Evolutionary conservation across 2,113 vertebrate species (phyloP).

Genomic region (Eretmochelys imbricata): DNA sequence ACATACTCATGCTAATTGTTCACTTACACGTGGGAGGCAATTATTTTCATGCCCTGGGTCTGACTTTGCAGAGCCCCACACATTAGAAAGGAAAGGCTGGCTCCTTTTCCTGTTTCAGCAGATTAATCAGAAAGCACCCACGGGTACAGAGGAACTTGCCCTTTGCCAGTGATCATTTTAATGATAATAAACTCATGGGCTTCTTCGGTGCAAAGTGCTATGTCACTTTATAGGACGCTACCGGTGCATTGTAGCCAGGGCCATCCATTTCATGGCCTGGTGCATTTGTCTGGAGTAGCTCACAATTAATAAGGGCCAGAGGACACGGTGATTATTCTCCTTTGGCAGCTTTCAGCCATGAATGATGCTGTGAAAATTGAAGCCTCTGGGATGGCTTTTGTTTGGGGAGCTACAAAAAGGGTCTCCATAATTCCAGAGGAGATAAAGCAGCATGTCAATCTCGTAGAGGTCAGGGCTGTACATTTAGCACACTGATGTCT

Average conservation of each 20-base stretch:
- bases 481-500: not conserved
- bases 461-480: constrained; percentile 37
- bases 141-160: not conserved
- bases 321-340: constrained; percentile 33
- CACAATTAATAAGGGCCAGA: not conserved
- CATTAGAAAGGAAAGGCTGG: not conserved
- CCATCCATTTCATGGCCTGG: not conserved
- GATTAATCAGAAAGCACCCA: not conserved
- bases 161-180: not conserved
- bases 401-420: not conserved
- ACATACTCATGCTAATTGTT: constrained; percentile 57
- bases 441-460: constrained; percentile 39
- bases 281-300: not conserved
- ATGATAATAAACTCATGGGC: not conserved
- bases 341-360: not conserved
- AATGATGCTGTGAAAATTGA: constrained; percentile 2
- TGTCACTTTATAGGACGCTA: not conserved
- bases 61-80: constrained; percentile 16
- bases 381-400: not conserved
- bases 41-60: not conserved
- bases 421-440: not conserved
- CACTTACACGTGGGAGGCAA: not conserved
- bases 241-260: not conserved
- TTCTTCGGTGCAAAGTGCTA: constrained; percentile 6
- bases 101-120: not conserved